phyloP scores from a whole-genome alignment of 2,888 invertebrate genomes.

The Abrostola triplasia region DNA sequence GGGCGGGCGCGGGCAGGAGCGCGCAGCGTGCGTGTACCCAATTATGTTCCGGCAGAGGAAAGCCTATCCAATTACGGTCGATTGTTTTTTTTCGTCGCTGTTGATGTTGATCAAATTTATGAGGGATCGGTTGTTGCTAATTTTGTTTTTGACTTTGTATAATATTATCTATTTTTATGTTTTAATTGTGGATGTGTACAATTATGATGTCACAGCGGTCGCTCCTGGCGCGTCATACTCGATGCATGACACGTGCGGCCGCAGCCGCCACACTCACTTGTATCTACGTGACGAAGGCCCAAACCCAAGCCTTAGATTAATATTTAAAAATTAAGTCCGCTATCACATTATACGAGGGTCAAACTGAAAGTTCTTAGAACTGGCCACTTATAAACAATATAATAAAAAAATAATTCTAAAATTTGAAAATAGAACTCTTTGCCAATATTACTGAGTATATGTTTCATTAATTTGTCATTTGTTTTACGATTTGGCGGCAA shows the following conservation, averaged over 20 bases:
- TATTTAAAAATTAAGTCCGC: constrained; percentile 45
- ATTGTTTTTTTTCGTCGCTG: constrained; percentile 45
- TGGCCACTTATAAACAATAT: too few species aligned
- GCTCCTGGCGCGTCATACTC: background rate
- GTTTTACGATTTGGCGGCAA: too few species aligned
- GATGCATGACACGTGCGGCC: background rate
- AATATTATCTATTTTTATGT: constrained; percentile 36
- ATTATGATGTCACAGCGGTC: background rate
- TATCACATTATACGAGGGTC: constrained; percentile 54
- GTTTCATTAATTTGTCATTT: too few species aligned
- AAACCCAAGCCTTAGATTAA: constrained; percentile 10
- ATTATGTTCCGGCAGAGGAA: constrained; percentile 51
- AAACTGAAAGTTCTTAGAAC: too few species aligned
- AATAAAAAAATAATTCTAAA: too few species aligned
- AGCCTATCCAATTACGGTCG: constrained; percentile 57
- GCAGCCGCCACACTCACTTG: background rate
- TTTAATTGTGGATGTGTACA: constrained; percentile 17
- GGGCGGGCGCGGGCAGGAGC: background rate
- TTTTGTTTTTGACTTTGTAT: constrained; percentile 31
- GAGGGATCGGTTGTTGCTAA: constrained; percentile 45
- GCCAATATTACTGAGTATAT: too few species aligned
- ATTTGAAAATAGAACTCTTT: too few species aligned
- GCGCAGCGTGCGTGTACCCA: constrained; percentile 43
- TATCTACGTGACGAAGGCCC: constrained; percentile 4
- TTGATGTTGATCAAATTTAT: constrained; percentile 45